phyloP scores from a whole-genome alignment of 2,113 vertebrate genomes.

The Brienomyrus brachyistius region DNA sequence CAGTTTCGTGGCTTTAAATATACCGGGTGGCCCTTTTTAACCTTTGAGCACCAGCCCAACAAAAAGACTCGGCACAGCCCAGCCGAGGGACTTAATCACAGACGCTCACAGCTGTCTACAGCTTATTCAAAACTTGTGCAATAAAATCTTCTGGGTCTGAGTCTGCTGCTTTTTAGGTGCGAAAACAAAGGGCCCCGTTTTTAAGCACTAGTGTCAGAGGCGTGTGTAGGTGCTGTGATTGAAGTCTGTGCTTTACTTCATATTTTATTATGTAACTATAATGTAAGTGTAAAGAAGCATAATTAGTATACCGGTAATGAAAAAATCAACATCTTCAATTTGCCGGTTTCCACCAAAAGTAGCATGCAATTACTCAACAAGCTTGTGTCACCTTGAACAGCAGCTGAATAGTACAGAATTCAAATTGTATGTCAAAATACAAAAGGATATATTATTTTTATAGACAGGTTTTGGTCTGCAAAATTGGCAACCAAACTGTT shows the following conservation, averaged over 20 bases:
- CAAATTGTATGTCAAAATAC: not conserved
- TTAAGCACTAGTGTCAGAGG: too few relatives aligned
- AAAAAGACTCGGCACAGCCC: not conserved
- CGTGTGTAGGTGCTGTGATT: not conserved
- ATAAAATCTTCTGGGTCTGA: not conserved
- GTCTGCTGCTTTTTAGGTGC: not conserved
- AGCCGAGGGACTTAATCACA: not conserved
- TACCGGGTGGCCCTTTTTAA: too few relatives aligned
- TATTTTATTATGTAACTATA: not conserved
- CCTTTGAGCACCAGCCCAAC: not conserved
- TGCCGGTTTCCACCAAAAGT: not conserved
- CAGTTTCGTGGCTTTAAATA: too few relatives aligned
- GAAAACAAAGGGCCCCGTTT: not conserved
- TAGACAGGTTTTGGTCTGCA: not conserved
- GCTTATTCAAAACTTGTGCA: not conserved
- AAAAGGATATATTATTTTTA: not conserved
- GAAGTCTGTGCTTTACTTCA: not conserved
- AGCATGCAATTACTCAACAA: not conserved
- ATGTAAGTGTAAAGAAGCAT: not conserved
- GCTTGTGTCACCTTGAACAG: not conserved
- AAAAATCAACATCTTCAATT: not conserved
- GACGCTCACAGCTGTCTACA: not conserved
- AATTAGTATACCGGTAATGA: not conserved
- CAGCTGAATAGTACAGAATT: not conserved
- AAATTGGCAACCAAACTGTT: not conserved